Conservation (phyloP, 2,888 invertebrate genomes). For the Andrena dorsata region DNA sequence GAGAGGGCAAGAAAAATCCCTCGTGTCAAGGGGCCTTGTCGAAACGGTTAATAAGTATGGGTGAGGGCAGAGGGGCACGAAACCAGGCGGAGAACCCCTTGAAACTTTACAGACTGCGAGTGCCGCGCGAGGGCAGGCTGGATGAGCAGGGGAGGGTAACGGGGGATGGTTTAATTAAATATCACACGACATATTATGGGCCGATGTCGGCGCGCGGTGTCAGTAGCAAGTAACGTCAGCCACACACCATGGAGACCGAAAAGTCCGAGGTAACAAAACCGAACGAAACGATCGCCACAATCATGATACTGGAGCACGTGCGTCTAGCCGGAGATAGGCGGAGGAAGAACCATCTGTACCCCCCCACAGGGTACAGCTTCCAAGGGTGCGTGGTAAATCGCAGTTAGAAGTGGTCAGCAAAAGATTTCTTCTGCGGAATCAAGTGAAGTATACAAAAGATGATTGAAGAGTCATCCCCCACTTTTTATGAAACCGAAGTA, state of each 20-base stretch:
- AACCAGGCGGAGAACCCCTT: constrained; percentile 71
- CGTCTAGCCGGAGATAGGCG: constrained; percentile 18
- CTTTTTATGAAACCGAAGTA: too few species aligned
- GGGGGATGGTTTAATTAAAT: constrained; percentile 80
- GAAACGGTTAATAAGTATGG: constrained; percentile 78
- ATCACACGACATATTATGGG: constrained; percentile 80
- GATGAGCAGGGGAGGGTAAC: constrained; percentile 52
- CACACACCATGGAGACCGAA: constrained; percentile 60
- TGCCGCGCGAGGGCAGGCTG: constrained; percentile 63
- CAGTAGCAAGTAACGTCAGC: constrained; percentile 71
- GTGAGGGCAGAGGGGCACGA: constrained; percentile 51
- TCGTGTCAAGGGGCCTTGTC: constrained; percentile 56
- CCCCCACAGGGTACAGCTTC: constrained; percentile 41
- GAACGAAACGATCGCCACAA: constrained; percentile 21
- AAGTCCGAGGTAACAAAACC: constrained; percentile 67
- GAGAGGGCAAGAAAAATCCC: constrained; percentile 60
- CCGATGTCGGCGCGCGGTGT: constrained; percentile 60
- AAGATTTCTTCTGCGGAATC: background rate
- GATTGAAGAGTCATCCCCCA: too few species aligned
- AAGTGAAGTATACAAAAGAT: too few species aligned
- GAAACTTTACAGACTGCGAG: constrained; percentile 79
- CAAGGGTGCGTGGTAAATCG: background rate
- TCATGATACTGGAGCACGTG: constrained; percentile 21
- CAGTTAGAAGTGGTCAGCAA: background rate
- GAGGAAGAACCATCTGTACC: constrained; percentile 49